Base-by-base conservation (phyloP, 2,113 vertebrate species). In the Pygoscelis antarcticus region DNA sequence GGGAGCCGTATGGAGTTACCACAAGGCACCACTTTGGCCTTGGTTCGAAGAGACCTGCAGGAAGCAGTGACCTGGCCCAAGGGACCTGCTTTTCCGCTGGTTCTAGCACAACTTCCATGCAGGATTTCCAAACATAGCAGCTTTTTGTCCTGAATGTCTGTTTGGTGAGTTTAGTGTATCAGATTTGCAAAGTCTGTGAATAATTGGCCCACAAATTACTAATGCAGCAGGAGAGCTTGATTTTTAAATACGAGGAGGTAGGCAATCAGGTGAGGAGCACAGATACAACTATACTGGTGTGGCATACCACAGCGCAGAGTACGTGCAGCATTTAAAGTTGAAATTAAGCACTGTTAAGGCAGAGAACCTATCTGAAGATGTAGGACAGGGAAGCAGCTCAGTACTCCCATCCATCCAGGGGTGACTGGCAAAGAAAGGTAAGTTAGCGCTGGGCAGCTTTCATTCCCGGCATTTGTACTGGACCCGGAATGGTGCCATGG, bases 401-500 rank as follows among this genome's bases (percentile, higher is more conserved):
- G 87, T 16, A 21, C 62, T 51, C 26, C 26, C 72, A 13, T 52
- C 71, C 36, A n/a, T 27, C 40, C 51, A 34, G 18, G 6, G 1
- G 7, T 20, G 46, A 22, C 44, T 83, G 83, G 65, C 40, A 64
- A 81, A 68, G 46, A 70, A 42, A 94, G 44, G 46, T 7, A 15
- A 16, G 34, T 57, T 21, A 81, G 6, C 8, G 74, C 70, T 26
- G 83, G 79, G 78, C 71, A 25, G 27, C 34, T 30, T 49, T 98
- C 91, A 97, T 46, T 88, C 58, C 81, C 97, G 90, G 64, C 74
- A 87, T 75, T 96, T 98, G 71, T 98, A 99, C 44, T 60, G 93
- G 49, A 99, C 98, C 54, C 85, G 83, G 92, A 98, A 98, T 5
- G 97, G 97, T 71, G 97, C 96, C 51, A 90, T 89, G 42, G 99